Evolutionary conservation across 92 coral and sea anemone species (phyloP).

Genomic region (Porites divaricata): DNA sequence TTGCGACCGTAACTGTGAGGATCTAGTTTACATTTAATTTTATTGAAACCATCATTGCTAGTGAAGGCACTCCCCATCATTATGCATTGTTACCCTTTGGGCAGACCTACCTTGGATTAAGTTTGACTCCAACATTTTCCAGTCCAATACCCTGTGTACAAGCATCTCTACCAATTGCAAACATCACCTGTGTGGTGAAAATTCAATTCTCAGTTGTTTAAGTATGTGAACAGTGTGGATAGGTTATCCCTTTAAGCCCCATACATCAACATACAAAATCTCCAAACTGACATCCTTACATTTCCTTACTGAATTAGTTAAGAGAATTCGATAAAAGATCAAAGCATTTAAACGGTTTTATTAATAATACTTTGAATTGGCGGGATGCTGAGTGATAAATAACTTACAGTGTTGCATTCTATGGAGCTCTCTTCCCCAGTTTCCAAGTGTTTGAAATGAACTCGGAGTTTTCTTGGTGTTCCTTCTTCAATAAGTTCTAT

Average conservation of each 20-base stretch:
- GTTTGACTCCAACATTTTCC: slow-evolving; percentile 84
- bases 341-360: not conserved
- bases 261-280: too few relatives aligned
- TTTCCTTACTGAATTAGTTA: too few relatives aligned
- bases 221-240: not conserved
- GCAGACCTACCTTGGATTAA: slow-evolving; percentile 84
- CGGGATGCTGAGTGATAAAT: not conserved
- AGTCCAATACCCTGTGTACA: slow-evolving; percentile 93
- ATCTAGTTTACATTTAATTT: too few relatives aligned
- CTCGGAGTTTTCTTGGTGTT: slow-evolving; percentile 85
- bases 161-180: slow-evolving; percentile 96
- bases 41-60: too few relatives aligned
- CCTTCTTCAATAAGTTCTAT: slow-evolving; percentile 93
- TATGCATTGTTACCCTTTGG: too few relatives aligned
- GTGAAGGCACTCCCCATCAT: too few relatives aligned
- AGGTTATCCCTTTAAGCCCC: too few relatives aligned
- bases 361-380: not conserved
- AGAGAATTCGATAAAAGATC: too few relatives aligned
- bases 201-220: not conserved
- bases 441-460: slow-evolving; percentile 77
- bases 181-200: slow-evolving; percentile 67
- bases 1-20: too few relatives aligned
- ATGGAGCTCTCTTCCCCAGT: slow-evolving; percentile 80
- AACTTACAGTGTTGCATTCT: slow-evolving; percentile 91
- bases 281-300: too few relatives aligned